These are phyloP conservation scores for Hypotaenidia philippensis DNA, from an alignment of 2,797 vertebrate genomes.

Conservation along the genomic window DNA sequence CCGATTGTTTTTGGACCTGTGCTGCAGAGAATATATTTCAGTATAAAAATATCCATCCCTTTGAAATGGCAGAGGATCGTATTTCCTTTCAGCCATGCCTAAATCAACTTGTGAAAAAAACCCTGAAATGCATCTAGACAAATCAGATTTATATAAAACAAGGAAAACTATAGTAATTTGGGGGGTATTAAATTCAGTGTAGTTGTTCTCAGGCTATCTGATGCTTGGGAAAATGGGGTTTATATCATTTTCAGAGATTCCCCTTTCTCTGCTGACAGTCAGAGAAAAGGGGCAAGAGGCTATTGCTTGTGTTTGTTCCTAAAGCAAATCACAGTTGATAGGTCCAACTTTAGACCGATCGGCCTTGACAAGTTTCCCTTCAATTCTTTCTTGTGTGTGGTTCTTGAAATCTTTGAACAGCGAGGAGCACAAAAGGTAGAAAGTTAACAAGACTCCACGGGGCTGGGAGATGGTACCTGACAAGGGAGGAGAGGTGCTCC, in stretches of 20 bases:
- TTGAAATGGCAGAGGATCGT: not conserved
- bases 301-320: conserved; percentile 26
- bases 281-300: not conserved
- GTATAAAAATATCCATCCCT: not conserved
- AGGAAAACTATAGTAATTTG: conserved; percentile 20
- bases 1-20: not conserved
- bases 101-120: not conserved
- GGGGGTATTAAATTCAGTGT: not conserved
- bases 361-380: conserved; percentile 43
- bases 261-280: not conserved
- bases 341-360: conserved; percentile 26
- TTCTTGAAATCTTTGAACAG: conserved; percentile 59
- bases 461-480: conserved; percentile 52
- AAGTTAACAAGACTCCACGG: conserved; percentile 62
- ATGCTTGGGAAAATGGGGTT: not conserved
- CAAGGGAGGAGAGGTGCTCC: conserved; percentile 34
- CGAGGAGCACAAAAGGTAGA: conserved; percentile 53
- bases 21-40: not conserved
- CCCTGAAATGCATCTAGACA: not conserved
- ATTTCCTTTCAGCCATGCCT: not conserved
- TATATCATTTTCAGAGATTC: not conserved
- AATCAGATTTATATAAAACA: conserved; percentile 33
- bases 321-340: conserved; percentile 57
- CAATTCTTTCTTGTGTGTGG: conserved; percentile 17
- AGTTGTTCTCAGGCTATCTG: not conserved